A percentile compares a stretch with the other conserved stretches of the same genome.
These are phyloP conservation scores for Rhorus exstirpatorius DNA, from an alignment of 2,888 invertebrate genomes.

Conservation along the genomic window DNA sequence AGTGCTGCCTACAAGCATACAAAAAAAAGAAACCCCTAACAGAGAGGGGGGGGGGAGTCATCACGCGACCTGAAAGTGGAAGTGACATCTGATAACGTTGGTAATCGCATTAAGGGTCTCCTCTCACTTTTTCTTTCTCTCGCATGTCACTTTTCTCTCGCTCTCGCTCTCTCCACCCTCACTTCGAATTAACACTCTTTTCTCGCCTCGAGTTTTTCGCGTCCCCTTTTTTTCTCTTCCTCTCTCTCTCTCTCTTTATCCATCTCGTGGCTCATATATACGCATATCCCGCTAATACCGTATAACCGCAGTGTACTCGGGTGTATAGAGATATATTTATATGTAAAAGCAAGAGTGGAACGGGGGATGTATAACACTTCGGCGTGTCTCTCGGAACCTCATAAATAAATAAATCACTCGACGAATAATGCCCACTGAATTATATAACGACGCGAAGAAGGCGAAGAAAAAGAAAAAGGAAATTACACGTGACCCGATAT, in stretches of 20 bases:
- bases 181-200: conserved; percentile 71
- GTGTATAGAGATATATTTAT: not conserved
- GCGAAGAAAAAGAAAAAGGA: conserved; percentile 6
- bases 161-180: conserved; percentile 28
- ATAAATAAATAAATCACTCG: conserved; percentile 71
- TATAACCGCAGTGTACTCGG: conserved; percentile 47
- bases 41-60: conserved; percentile 75
- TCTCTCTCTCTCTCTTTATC: not conserved
- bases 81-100: conserved; percentile 85
- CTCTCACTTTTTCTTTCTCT: conserved; percentile 43
- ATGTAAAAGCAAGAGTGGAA: conserved; percentile 34
- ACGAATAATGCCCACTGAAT: conserved; percentile 64
- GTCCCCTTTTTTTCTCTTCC: conserved; percentile 24
- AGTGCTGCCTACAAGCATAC: conserved; percentile 38
- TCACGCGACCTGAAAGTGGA: conserved; percentile 81
- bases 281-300: conserved; percentile 57
- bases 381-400: conserved; percentile 51
- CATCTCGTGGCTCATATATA: conserved; percentile 16
- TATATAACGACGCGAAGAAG: conserved; percentile 44
- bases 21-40: conserved; percentile 11
- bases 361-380: conserved; percentile 43
- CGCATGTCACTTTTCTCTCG: conserved; percentile 16
- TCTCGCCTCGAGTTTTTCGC: conserved; percentile 67
- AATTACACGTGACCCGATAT: conserved; percentile 36
- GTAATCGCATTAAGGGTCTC: conserved; percentile 82